Base-by-base conservation (phyloP, 2,113 vertebrate genomes). In the Aptenodytes patagonicus region DNA sequence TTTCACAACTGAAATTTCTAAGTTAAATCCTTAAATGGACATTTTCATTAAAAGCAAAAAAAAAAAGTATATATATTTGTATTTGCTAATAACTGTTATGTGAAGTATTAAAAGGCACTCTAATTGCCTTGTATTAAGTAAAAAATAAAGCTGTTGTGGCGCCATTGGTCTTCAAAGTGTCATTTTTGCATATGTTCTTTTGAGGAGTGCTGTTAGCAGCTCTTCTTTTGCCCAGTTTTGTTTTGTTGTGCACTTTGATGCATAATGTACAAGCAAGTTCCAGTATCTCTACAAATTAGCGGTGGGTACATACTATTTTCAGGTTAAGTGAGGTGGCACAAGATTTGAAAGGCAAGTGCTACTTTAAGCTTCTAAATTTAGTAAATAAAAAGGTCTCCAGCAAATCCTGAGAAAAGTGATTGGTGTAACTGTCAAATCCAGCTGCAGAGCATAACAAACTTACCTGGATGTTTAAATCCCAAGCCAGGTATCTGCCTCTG, bases 41-140 rank as follows among this genome's bases (percentile, higher is more conserved):
- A 94, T 98, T 98, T 98, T 98, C 98, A 98, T 97, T 98, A 98
- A 98, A 98, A 98, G 79, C 60, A 94, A 97, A 96, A 96, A 75
- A 75, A 90, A 65, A 76, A 75, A 21, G 68, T 92, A 75, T 96
- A 97, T 98, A 98, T 97, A 97, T 92, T 97, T 98, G 97, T 98
- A 98, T 97, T 96, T 98, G 97, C 98, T 97, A 98, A 94, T 98
- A 98, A 98, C 97, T 98, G 84, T 98, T 98, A 98, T 89, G 97
- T 97, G 94, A 98, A 97, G 96, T 98, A 98, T 98, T 98, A 98
- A 97, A 97, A 98, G 94, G 95, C 97, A 94, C 97, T 96, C 98
- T 98, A 97, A 97, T 98, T 97, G 96, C 97, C 97, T 97, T 97
- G 91, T 95, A 94, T 97, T 97, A 97, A 97, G 96, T 98, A 92